A percentile compares a stretch with the other conserved stretches of the same genome.
These are phyloP conservation scores for Phocides pigmalion DNA, from an alignment of 1,140 invertebrate species.

Conservation along the genomic window DNA sequence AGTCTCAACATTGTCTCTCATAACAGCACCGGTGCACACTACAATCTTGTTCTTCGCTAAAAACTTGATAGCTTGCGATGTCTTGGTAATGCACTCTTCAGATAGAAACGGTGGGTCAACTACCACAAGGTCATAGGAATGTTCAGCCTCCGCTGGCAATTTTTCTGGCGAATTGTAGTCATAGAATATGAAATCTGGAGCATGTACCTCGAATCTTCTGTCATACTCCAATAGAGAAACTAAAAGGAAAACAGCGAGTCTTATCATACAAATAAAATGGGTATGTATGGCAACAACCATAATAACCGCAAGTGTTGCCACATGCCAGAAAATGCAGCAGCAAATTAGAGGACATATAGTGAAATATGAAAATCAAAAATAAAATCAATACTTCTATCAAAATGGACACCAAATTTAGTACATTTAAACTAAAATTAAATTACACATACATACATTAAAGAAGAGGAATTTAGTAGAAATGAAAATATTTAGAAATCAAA, in stretches of 20 bases:
- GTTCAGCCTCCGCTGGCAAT: conserved; percentile 85
- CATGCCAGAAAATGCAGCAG: too few species aligned
- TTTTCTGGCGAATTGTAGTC: conserved; percentile 94
- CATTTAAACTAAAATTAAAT: too few species aligned
- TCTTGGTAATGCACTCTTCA: conserved; percentile 95
- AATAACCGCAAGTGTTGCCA: too few species aligned
- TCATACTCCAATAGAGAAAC: conserved; percentile 93
- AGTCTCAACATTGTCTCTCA: conserved; percentile 88
- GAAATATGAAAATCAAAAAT: too few species aligned
- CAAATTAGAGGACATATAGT: too few species aligned
- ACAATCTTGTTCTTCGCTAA: conserved; percentile 92
- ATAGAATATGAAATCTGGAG: conserved; percentile 93
- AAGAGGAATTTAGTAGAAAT: too few species aligned
- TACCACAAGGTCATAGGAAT: conserved; percentile 92
- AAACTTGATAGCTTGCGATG: conserved; percentile 90
- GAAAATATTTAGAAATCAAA: too few species aligned
- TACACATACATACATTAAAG: too few species aligned
- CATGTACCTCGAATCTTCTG: conserved; percentile 90
- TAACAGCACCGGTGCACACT: conserved; percentile 94
- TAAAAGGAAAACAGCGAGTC: conserved; percentile 74
- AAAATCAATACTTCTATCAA: too few species aligned
- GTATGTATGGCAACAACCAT: too few species aligned
- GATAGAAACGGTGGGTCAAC: conserved; percentile 97
- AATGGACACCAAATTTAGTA: too few species aligned
- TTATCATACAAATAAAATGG: too few species aligned